Evolutionary conservation across 2,797 vertebrate genomes (phyloP).

Genomic region (Cichlasoma orientale): DNA sequence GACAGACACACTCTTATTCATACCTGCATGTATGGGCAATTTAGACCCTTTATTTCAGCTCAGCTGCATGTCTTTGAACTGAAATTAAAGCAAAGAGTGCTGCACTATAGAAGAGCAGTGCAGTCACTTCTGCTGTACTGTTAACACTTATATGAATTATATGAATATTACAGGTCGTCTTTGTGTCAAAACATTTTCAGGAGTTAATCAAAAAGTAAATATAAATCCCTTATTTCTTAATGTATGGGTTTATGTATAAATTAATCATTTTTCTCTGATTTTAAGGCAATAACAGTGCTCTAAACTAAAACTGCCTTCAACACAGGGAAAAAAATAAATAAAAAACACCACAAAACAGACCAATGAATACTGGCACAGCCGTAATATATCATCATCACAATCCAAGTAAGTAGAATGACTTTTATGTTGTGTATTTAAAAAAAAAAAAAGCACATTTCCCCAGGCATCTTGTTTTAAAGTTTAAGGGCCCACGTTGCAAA

Average conservation of each 20-base stretch:
- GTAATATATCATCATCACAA: not conserved
- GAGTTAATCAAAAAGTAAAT: not conserved
- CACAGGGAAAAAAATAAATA: too few relatives aligned
- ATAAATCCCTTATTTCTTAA: not conserved
- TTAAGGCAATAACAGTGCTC: not conserved
- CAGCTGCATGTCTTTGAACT: not conserved
- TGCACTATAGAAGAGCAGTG: not conserved
- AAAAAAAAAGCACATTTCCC: slow-evolving; percentile 36
- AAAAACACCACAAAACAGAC: not conserved
- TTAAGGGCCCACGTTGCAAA: slow-evolving; percentile 25
- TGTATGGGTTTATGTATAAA: not conserved
- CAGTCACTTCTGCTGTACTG: not conserved
- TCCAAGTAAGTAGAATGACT: slow-evolving; percentile 12
- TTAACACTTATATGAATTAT: not conserved
- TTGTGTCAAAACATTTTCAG: not conserved
- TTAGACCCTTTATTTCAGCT: slow-evolving; percentile 4
- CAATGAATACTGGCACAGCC: not conserved
- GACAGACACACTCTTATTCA: not conserved
- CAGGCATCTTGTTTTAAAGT: slow-evolving; percentile 43
- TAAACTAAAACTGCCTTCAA: not conserved
- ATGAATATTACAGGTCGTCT: not conserved
- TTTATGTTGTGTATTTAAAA: slow-evolving; percentile 38
- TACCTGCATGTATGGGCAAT: not conserved
- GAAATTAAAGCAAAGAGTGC: not conserved
- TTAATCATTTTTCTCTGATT: not conserved